Conservation (phyloP, 2,888 invertebrate genomes). For the Xestia sexstrigata region DNA sequence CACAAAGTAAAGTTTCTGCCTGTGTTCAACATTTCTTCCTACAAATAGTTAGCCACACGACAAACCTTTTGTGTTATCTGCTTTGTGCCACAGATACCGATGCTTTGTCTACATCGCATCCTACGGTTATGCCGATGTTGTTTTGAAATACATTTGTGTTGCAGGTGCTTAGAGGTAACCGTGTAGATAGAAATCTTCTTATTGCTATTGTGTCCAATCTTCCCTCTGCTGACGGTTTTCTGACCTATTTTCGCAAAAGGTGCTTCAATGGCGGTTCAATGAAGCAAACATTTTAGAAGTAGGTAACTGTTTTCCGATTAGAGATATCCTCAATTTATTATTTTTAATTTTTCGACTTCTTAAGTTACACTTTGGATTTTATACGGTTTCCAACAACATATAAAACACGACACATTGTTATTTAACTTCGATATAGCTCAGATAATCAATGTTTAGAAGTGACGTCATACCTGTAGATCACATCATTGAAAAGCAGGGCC, state of each 20-base stretch:
- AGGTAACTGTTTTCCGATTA: background rate
- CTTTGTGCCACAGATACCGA: background rate
- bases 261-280: background rate
- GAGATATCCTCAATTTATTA: background rate
- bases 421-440: no score
- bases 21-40: no score
- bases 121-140: constrained; percentile 22
- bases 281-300: background rate
- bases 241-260: background rate
- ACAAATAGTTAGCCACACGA: background rate
- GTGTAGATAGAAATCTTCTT: constrained; percentile 1
- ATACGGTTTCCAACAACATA: no score
- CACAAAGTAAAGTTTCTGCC: background rate
- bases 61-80: constrained; percentile 3
- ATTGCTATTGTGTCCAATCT: constrained; percentile 21
- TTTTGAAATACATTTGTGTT: constrained; percentile 46
- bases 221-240: background rate
- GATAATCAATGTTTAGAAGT: no score
- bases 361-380: background rate
- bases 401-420: no score
- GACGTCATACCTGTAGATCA: no score
- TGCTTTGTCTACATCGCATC: background rate
- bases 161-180: constrained; percentile 9
- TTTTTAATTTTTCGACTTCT: background rate
- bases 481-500: no score